Conservation (phyloP, 92 coral and sea anemone species). For the Scolanthus callimorphus region DNA sequence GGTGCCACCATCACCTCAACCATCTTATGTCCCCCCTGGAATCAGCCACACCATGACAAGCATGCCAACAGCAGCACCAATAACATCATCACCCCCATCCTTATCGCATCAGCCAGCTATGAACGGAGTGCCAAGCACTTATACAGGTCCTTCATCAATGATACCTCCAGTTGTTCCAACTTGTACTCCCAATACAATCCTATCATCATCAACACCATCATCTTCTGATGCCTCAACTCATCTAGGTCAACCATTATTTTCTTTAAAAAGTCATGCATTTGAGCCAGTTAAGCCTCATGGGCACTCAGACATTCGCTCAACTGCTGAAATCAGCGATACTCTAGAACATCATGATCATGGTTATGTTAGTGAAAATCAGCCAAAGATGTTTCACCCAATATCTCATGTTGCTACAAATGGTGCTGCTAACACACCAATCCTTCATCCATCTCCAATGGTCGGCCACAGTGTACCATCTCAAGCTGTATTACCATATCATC, state of each 20-base stretch:
- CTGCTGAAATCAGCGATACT: conserved; percentile 66
- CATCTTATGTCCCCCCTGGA: conserved; percentile 1
- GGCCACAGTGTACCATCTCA: too few species aligned
- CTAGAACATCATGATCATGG: conserved; percentile 41
- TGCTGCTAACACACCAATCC: conserved; percentile 9
- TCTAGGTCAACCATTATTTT: conserved; percentile 76
- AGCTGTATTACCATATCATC: background rate
- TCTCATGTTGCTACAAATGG: conserved; percentile 28
- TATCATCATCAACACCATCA: conserved; percentile 10
- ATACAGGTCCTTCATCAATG: too few species aligned
- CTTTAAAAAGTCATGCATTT: conserved; percentile 62
- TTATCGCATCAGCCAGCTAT: too few species aligned
- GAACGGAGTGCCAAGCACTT: too few species aligned
- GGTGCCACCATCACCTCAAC: conserved; percentile 8
- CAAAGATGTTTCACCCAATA: conserved; percentile 40
- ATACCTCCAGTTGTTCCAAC: conserved; percentile 16
- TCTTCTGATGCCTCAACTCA: conserved; percentile 17
- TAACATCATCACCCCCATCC: too few species aligned
- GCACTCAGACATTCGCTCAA: conserved; percentile 60
- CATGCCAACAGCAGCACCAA: background rate
- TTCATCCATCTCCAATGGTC: too few species aligned
- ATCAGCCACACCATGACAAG: too few species aligned
- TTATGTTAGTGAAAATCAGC: conserved; percentile 13
- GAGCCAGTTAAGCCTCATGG: conserved; percentile 73
- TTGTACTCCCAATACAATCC: conserved; percentile 5